A percentile compares a stretch with the other conserved stretches of the same genome.
phyloP scores from a whole-genome alignment of 2,797 vertebrate genomes.

The Clarias platycephalus region DNA sequence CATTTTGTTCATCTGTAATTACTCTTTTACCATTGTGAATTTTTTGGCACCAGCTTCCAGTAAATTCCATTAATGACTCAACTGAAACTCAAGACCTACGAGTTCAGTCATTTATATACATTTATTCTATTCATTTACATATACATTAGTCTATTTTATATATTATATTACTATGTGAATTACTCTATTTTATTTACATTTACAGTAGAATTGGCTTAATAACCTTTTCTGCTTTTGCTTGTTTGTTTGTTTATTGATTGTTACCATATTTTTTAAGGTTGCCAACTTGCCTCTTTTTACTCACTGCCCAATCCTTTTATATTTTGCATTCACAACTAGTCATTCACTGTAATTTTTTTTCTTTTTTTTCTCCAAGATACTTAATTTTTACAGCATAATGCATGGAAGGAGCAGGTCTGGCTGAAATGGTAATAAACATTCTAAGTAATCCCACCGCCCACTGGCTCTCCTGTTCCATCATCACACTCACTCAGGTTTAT shows the following conservation, averaged over 20 bases:
- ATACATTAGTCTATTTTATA: too few relatives aligned
- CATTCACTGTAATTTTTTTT: too few relatives aligned
- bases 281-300: background rate
- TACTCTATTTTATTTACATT: background rate
- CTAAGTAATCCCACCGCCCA: constrained; percentile 59
- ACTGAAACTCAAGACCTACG: background rate
- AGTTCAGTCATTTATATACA: too few relatives aligned
- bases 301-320: background rate
- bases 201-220: background rate
- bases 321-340: background rate
- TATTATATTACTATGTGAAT: background rate
- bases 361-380: constrained; percentile 5
- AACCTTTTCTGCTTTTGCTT: background rate
- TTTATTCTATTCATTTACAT: too few relatives aligned
- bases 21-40: constrained; percentile 45
- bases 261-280: background rate
- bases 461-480: constrained; percentile 3
- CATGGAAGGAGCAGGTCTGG: constrained; percentile 25
- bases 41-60: constrained; percentile 34
- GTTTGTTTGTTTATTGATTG: constrained; percentile 10
- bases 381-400: constrained; percentile 2
- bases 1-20: constrained; percentile 46
- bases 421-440: constrained; percentile 59
- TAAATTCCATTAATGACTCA: constrained; percentile 23
- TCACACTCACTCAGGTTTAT: constrained; percentile 45